Base-by-base conservation (phyloP, 2,888 invertebrate species). In the Cheilosia pagana region DNA sequence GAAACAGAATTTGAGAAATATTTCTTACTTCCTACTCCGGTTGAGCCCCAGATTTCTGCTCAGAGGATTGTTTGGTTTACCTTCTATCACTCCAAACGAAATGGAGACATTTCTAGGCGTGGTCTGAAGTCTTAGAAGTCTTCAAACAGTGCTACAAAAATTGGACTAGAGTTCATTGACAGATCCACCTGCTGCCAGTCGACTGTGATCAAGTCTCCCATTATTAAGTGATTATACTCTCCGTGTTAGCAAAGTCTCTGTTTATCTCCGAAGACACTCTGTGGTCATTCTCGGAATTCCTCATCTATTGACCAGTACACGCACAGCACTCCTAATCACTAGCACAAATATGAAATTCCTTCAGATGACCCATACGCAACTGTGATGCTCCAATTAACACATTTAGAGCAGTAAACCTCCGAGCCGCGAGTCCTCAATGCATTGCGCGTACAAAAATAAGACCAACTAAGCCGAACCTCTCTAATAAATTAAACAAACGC, bases 381-480 rank as follows among this genome's bases (percentile, higher is more conserved):
- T 75, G 83, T 75, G 74, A 83, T 70, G 79, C 70, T 79, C 68
- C 55, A 83, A 79, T 83, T 83, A 83, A 79, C 83, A 83, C 83
- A 75, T 72, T 79, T 45, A 57, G 70, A 70, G 43, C 63, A 63
- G 35, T 59, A 45, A 52, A 12, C 12, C 67, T 52, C 25, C 31
- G 52, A 7, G 16, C 67, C 43, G 19, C 31, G 52, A 7, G 16
- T 39, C 43, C 52, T 25, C 35, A 14, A 41, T 14, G 19, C n/a
- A n/a, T n/a, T n/a, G n/a, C n/a, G n/a, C n/a, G 43, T 21, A 43
- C 1, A 7, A 23, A 68, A 21, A 19, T 16, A 28, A 57, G 50
- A 25, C n/a, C 23, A 43, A n/a, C 21, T 25, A 48, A 28, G 28
- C 19, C 8, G 7, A 50, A 21, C 14, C 10, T 39, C 25, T 50